A percentile compares a stretch with the other conserved stretches of the same genome.
Conservation (phyloP, 2,888 invertebrate genomes). For the Lissonota sp. region DNA sequence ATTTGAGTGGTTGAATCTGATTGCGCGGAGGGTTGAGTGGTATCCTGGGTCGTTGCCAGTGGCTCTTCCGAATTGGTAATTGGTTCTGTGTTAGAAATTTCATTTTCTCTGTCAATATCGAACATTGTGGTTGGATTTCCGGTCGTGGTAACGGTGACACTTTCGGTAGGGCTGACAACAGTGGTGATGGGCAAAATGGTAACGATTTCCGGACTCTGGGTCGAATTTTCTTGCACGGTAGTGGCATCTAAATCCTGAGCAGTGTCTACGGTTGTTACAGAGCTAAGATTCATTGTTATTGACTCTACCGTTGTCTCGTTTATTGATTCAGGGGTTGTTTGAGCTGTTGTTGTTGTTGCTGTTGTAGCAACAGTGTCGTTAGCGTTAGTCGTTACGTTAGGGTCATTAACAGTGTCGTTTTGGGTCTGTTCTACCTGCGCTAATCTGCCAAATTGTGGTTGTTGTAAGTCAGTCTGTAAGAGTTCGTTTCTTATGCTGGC, state of each 20-base stretch:
- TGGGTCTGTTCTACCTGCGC: slow-evolving; percentile 76
- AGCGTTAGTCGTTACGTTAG: slow-evolving; percentile 77
- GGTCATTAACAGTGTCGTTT: slow-evolving; percentile 73
- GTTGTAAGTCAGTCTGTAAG: slow-evolving; percentile 69
- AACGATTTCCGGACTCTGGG: slow-evolving; percentile 66
- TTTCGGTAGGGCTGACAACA: slow-evolving; percentile 45
- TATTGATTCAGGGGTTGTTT: slow-evolving; percentile 64
- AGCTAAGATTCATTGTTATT: slow-evolving; percentile 62
- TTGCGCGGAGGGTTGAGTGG: slow-evolving; percentile 40
- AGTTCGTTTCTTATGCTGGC: slow-evolving; percentile 79
- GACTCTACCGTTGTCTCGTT: slow-evolving; percentile 64
- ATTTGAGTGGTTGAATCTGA: slow-evolving; percentile 18
- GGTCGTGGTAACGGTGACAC: slow-evolving; percentile 6
- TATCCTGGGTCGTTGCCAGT: slow-evolving; percentile 47
- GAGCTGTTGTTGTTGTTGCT: slow-evolving; percentile 70
- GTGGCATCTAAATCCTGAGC: slow-evolving; percentile 72
- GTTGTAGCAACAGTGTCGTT: slow-evolving; percentile 79
- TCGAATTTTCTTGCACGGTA: slow-evolving; percentile 67
- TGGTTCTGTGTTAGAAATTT: slow-evolving; percentile 37
- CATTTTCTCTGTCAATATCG: slow-evolving; percentile 26
- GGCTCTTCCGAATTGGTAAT: slow-evolving; percentile 16
- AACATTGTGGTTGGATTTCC: slow-evolving; percentile 12
- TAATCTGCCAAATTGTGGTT: slow-evolving; percentile 75
- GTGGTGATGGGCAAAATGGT: slow-evolving; percentile 57
- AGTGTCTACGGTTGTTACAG: slow-evolving; percentile 70